Base-by-base conservation (phyloP, 2,888 invertebrate species). In the Ichneumoninae sp. region DNA sequence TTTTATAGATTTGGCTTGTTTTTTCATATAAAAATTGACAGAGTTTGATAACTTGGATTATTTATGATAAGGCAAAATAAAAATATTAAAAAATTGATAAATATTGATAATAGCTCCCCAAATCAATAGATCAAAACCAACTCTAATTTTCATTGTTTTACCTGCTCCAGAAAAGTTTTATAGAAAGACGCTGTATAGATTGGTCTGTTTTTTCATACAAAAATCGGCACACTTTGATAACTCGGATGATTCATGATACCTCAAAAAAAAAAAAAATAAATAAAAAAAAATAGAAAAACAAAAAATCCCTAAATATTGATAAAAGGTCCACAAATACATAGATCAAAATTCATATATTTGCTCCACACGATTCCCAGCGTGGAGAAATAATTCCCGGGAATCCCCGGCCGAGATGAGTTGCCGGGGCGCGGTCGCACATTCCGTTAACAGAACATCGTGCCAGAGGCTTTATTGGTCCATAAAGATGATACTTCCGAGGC, bases 401-500 rank as follows among this genome's bases (percentile, higher is more conserved):
- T 83, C 79, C 87, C 57, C 52, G 54, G 30, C 82, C 72, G 44
- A 47, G 81, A 57, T 57, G 57, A 57, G 26, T 57, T 22, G 26
- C 57, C 26, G 36, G 76, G 82, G 83, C 85, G 84, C 85, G 82
- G 60, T 66, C 57, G n/a, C 36, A 33, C 33, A 30, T 33, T 57
- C 26, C 57, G 57, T 36, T n/a, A 36, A 65, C 22, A 54, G 47
- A 47, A 44, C 36, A 54, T 40, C 10, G 65, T 76, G 60, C 57
- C 44, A 13, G n/a, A 52, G 57, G 74, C 13, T 89, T 89, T 87
- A 87, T 89, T 89, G 87, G 83, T 50, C 76, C 75, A 81, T 80
- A 87, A 85, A 86, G 87, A 89, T 87, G 83, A 84, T 52, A 72
- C 69, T 72, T 62, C 70, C 74, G 62, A 68, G 68, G 69, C 71